Evolutionary conservation across 2,113 vertebrate genomes (phyloP).

Genomic region (Microcebus tavaratra): DNA sequence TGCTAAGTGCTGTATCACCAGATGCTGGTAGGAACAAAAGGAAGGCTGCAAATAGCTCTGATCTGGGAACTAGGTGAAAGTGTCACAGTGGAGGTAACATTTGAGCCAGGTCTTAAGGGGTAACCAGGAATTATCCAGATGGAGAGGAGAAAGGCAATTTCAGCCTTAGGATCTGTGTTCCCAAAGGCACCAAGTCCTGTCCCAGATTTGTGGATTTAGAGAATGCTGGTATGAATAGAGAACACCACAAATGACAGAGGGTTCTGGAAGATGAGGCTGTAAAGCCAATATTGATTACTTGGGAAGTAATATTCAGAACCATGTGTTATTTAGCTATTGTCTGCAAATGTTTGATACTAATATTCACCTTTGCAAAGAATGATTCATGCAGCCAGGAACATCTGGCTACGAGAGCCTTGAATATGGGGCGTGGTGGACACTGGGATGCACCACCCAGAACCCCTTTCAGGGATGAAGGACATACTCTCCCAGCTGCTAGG

Average conservation of each 20-base stretch:
- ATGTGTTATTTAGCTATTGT: neutral
- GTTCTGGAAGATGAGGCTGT: neutral
- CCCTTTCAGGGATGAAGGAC: neutral
- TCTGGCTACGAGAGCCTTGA: neutral
- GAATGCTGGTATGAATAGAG: neutral
- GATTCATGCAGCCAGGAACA: neutral
- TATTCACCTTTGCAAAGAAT: constrained; percentile 21
- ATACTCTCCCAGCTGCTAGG: neutral
- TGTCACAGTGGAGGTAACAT: neutral
- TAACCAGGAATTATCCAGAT: neutral
- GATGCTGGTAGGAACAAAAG: neutral
- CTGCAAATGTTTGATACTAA: constrained; percentile 7
- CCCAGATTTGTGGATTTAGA: neutral
- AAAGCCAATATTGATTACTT: neutral
- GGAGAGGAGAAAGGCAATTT: neutral
- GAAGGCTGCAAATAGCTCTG: neutral
- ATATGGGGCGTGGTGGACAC: neutral
- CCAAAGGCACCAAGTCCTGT: neutral
- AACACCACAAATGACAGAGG: neutral
- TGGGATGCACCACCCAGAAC: neutral
- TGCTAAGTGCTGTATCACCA: neutral
- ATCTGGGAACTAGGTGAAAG: neutral
- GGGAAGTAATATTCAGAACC: neutral
- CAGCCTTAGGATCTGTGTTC: neutral
- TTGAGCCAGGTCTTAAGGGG: neutral